These are phyloP conservation scores for Anas acuta DNA, from an alignment of 2,797 vertebrate genomes.

Conservation along the genomic window DNA sequence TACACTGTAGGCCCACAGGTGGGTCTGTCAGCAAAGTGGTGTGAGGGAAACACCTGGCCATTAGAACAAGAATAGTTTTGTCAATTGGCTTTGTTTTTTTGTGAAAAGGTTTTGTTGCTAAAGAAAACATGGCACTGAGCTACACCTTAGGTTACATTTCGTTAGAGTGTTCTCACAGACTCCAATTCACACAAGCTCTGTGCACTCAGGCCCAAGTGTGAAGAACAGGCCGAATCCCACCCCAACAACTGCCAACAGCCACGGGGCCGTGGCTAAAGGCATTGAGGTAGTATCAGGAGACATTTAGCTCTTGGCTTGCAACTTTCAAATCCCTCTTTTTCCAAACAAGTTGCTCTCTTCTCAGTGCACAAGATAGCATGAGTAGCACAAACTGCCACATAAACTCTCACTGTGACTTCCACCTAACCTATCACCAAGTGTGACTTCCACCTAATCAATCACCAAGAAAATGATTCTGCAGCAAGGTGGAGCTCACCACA, in stretches of 20 bases:
- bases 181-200: not conserved
- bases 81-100: not conserved
- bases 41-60: not conserved
- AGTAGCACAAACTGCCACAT: not conserved
- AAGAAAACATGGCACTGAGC: not conserved
- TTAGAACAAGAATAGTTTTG: not conserved
- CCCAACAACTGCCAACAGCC: not conserved
- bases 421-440: no score
- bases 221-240: not conserved
- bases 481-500: not conserved
- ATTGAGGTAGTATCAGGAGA: not conserved
- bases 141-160: not conserved
- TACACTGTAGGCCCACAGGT: not conserved
- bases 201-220: fast-evolving
- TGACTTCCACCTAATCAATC: not conserved
- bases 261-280: not conserved
- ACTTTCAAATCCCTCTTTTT: not conserved
- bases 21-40: not conserved
- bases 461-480: not conserved
- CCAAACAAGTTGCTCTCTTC: not conserved
- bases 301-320: not conserved
- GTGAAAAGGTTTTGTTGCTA: not conserved
- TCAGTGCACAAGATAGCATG: fast-evolving
- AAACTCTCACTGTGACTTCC: not conserved
- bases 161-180: not conserved